Conservation (phyloP, 2,113 vertebrate genomes). For the Pithys albifrons region DNA sequence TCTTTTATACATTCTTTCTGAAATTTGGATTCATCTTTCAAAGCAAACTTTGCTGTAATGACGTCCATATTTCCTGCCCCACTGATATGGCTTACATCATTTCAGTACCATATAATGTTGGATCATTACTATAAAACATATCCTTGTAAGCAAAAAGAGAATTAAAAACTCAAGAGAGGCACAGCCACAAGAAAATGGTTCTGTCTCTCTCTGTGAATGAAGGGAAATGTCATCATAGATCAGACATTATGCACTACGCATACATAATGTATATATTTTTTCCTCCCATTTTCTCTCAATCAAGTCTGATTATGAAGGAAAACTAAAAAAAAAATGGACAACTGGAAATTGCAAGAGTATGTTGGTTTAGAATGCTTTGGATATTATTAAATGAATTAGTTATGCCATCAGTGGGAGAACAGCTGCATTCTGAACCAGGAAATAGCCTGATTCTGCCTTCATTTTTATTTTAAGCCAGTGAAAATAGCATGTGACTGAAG, state of each 20-base stretch:
- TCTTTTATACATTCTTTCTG: not conserved
- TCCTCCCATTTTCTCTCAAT: constrained; percentile 4
- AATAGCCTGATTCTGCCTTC: constrained; percentile 14
- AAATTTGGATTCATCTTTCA: not conserved
- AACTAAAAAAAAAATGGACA: constrained; percentile 9
- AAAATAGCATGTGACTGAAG: not conserved
- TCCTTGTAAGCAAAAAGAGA: not conserved
- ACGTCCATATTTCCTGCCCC: not conserved
- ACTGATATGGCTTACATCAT: not conserved
- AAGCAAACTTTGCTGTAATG: not conserved
- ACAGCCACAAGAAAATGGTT: not conserved
- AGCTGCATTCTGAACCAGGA: constrained; percentile 24
- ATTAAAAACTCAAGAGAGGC: not conserved
- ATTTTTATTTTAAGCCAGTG: constrained; percentile 17
- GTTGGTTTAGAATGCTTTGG: not conserved
- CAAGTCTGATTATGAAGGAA: not conserved
- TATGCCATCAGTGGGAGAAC: not conserved
- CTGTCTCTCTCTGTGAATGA: not conserved
- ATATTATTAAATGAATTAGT: constrained; percentile 29
- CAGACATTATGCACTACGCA: not conserved
- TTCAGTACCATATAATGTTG: not conserved
- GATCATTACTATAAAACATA: not conserved
- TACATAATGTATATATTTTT: constrained; percentile 14
- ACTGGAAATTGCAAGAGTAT: not conserved
- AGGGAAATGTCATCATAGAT: not conserved